Percentiles rank a stretch among this genome's conserved stretches.
Conservation (phyloP, 2,888 invertebrate genomes). For the Epirrhoe alternata region DNA sequence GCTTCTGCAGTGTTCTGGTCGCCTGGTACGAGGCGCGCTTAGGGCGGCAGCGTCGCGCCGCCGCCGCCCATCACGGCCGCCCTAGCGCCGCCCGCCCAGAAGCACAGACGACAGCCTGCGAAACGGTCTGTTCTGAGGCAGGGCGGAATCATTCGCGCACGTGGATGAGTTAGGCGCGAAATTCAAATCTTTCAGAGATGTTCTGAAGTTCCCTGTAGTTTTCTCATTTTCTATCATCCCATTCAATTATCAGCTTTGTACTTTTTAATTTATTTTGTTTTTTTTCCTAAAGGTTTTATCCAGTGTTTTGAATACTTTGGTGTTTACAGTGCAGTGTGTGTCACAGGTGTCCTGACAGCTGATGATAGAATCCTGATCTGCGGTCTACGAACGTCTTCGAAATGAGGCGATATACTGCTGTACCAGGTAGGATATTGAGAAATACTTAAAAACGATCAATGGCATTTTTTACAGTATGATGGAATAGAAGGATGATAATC, state of each 20-base stretch:
- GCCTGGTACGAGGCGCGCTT: conserved; percentile 84
- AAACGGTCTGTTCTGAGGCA: conserved; percentile 71
- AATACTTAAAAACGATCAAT: too few relatives aligned
- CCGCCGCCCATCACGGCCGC: conserved; percentile 73
- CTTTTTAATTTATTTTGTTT: background rate
- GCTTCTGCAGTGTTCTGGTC: conserved; percentile 64
- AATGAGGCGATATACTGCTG: conserved; percentile 73
- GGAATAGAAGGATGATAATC: too few relatives aligned
- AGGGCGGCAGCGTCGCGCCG: conserved; percentile 82
- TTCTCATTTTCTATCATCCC: conserved; percentile 14
- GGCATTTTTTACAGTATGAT: too few relatives aligned
- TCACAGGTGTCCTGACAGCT: conserved; percentile 65
- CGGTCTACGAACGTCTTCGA: conserved; percentile 46
- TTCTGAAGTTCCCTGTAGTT: conserved; percentile 46
- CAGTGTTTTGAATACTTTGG: conserved; percentile 64
- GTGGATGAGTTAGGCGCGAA: conserved; percentile 69
- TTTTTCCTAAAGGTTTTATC: conserved; percentile 44
- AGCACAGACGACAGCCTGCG: conserved; percentile 72
- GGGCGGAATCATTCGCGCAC: conserved; percentile 63
- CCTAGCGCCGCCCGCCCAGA: conserved; percentile 77
- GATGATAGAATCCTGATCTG: conserved; percentile 64
- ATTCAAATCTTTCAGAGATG: conserved; percentile 50
- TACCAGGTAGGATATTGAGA: conserved; percentile 65
- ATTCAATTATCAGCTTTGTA: conserved; percentile 36
- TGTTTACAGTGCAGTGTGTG: conserved; percentile 73